phyloP scores from a whole-genome alignment of 1,140 invertebrate genomes.

The Trichoplusia ni region DNA sequence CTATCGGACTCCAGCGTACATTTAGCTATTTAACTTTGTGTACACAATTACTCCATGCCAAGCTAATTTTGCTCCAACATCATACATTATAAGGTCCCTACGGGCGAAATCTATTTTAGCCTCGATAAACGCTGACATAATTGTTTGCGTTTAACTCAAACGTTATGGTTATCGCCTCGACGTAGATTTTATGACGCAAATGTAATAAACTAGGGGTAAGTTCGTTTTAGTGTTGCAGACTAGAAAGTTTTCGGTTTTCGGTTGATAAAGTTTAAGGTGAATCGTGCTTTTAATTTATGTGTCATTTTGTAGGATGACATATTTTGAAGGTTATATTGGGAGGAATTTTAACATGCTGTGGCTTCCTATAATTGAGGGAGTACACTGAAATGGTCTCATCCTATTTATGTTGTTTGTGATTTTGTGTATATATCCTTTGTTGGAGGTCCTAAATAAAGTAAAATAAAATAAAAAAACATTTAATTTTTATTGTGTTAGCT shows the following conservation, averaged over 20 bases:
- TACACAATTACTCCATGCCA: background rate
- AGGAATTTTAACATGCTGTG: too few species aligned
- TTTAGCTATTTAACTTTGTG: background rate
- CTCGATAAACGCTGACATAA: slow-evolving; percentile 26
- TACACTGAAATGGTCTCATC: too few species aligned
- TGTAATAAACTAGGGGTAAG: slow-evolving; percentile 9
- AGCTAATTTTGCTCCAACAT: background rate
- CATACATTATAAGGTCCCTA: background rate
- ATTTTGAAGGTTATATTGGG: too few species aligned
- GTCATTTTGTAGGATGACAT: too few species aligned
- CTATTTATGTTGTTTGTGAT: too few species aligned
- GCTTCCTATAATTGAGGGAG: too few species aligned
- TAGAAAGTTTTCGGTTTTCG: slow-evolving; percentile 24
- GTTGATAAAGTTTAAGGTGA: slow-evolving; percentile 3
- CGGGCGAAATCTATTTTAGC: slow-evolving; percentile 5
- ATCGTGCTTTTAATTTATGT: too few species aligned
- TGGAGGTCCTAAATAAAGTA: too few species aligned
- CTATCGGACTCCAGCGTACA: too few species aligned
- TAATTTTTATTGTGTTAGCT: too few species aligned
- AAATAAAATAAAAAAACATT: too few species aligned
- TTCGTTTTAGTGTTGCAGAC: slow-evolving; percentile 15
- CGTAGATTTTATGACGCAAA: slow-evolving; percentile 23
- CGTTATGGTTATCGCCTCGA: slow-evolving; percentile 13
- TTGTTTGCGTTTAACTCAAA: slow-evolving; percentile 29
- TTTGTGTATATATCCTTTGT: too few species aligned